phyloP scores from a whole-genome alignment of 2,797 vertebrate species.

The Pipistrellus kuhlii region DNA sequence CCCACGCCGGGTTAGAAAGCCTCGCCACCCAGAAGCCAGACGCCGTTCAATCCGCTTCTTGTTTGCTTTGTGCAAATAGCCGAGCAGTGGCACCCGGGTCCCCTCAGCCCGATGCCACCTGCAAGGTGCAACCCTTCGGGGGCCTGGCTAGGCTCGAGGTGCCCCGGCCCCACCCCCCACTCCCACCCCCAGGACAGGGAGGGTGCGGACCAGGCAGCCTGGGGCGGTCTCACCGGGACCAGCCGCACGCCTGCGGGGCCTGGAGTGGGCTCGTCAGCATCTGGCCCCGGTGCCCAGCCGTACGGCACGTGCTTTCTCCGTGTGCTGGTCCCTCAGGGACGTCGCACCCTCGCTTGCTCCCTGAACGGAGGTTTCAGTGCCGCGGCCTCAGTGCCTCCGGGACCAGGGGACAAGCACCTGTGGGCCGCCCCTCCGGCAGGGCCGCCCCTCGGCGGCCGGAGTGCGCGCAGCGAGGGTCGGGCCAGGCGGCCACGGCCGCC shows the following conservation, averaged over 20 bases:
- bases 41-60: accelerated
- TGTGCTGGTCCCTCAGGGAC: not conserved
- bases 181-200: not conserved
- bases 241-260: not conserved
- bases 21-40: not conserved
- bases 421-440: not conserved
- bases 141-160: accelerated
- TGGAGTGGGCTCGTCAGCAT: too few species aligned
- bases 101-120: accelerated
- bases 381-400: not conserved
- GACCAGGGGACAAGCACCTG: not conserved
- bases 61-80: not conserved
- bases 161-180: not conserved
- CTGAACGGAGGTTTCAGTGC: not conserved
- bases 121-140: accelerated
- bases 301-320: accelerated
- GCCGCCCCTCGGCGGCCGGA: accelerated
- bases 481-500: accelerated
- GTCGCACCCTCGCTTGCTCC: not conserved
- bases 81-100: accelerated
- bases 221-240: not conserved
- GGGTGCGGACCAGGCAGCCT: not conserved
- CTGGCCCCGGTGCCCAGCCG: accelerated
- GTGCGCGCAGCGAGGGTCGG: too few species aligned
- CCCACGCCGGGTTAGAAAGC: not conserved